Conservation (phyloP, 2,888 invertebrate genomes). For the Epirrhoe tristata region DNA sequence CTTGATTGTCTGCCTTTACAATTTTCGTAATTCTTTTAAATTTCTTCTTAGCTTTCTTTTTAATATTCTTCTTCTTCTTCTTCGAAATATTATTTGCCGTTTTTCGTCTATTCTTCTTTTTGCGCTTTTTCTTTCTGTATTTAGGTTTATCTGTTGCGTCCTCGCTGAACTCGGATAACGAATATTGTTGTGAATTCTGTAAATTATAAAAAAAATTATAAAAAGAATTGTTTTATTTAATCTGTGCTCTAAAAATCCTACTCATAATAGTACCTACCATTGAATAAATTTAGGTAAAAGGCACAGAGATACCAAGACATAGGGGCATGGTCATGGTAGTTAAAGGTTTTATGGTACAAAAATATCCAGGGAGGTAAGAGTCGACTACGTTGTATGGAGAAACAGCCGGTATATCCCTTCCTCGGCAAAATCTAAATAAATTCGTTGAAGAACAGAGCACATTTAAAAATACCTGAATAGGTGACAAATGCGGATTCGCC, state of each 20-base stretch:
- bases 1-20: neutral
- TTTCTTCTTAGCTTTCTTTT: conserved; percentile 21
- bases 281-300: too few species aligned
- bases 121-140: conserved; percentile 4
- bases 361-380: too few species aligned
- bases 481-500: neutral
- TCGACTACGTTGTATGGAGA: too few species aligned
- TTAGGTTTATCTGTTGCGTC: conserved; percentile 6
- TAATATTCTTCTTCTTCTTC: neutral
- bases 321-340: too few species aligned
- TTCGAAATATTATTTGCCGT: neutral
- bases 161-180: conserved; percentile 12
- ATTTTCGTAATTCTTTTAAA: neutral
- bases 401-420: too few species aligned
- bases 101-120: conserved; percentile 7
- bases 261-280: too few species aligned
- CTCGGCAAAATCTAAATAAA: too few species aligned
- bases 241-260: too few species aligned
- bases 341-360: too few species aligned
- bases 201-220: neutral
- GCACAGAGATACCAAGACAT: too few species aligned
- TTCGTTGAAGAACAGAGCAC: too few species aligned
- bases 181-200: neutral
- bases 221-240: too few species aligned
- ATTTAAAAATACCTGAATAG: neutral